A percentile compares a stretch with the other conserved stretches of the same genome.
Conservation (phyloP, 2,888 invertebrate species). For the Pinctada fucata region DNA sequence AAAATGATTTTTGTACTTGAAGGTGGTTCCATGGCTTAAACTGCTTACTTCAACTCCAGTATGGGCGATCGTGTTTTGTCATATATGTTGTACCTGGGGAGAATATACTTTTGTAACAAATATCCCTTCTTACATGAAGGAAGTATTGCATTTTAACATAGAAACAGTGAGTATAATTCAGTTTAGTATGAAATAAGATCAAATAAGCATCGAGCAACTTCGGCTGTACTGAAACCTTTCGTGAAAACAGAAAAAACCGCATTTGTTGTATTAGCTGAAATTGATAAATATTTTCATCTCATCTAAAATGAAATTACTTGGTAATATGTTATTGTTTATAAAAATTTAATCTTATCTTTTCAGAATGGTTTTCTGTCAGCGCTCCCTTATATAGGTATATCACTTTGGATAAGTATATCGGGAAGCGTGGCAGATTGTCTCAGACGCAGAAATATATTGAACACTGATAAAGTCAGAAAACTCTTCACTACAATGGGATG, state of each 20-base stretch:
- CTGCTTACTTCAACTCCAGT: background rate
- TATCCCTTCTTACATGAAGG: background rate
- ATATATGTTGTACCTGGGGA: background rate
- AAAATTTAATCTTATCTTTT: constrained; percentile 6
- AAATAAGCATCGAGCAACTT: too few relatives aligned
- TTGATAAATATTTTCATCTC: background rate
- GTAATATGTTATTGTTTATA: too few relatives aligned
- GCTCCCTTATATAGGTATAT: constrained; percentile 72
- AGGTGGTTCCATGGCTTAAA: background rate
- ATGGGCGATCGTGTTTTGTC: background rate
- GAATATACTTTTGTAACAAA: background rate
- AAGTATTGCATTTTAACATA: background rate
- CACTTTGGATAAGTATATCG: constrained; percentile 61
- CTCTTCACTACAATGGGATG: constrained; percentile 68
- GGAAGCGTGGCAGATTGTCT: constrained; percentile 66
- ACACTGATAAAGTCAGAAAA: constrained; percentile 62
- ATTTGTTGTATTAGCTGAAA: background rate
- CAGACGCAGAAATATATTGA: constrained; percentile 43
- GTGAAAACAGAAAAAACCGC: background rate
- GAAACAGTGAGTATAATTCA: background rate
- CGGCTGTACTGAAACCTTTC: background rate
- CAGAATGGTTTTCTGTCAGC: constrained; percentile 76
- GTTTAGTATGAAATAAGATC: too few relatives aligned
- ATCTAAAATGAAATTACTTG: too few relatives aligned
- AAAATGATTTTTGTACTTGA: too few relatives aligned